A percentile compares a stretch with the other conserved stretches of the same genome.
These are phyloP conservation scores for Genyomyrus donnyi DNA, from an alignment of 2,113 vertebrate species.

Conservation along the genomic window DNA sequence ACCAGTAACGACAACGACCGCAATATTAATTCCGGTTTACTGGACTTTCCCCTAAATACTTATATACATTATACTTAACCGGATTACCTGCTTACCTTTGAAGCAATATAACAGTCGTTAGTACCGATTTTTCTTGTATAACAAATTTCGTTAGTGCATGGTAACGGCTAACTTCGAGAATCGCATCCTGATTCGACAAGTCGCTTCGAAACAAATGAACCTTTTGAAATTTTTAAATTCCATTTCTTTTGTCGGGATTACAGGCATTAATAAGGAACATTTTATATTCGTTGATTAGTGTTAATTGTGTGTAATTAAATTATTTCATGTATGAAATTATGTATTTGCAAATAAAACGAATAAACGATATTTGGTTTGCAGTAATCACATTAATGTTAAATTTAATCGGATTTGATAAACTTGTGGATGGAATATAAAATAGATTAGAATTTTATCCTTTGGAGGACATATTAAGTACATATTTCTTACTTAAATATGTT, in stretches of 20 bases:
- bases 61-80: neutral
- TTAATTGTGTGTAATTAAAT: neutral
- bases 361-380: neutral
- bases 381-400: neutral
- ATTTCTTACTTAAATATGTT: neutral
- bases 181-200: neutral
- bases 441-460: neutral
- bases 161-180: neutral
- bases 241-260: neutral
- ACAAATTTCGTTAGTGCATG: neutral
- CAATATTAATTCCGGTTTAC: neutral
- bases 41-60: neutral
- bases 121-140: neutral
- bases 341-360: neutral
- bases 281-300: neutral
- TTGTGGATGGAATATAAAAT: neutral
- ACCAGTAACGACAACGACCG: neutral
- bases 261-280: neutral
- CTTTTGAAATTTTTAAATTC: neutral
- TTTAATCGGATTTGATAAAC: neutral
- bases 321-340: neutral
- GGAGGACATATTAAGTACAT: neutral
- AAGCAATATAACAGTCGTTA: neutral
- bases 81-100: neutral
- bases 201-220: neutral